These are phyloP conservation scores for Danio tinwini DNA, from an alignment of 2,797 vertebrate species.

Conservation along the genomic window DNA sequence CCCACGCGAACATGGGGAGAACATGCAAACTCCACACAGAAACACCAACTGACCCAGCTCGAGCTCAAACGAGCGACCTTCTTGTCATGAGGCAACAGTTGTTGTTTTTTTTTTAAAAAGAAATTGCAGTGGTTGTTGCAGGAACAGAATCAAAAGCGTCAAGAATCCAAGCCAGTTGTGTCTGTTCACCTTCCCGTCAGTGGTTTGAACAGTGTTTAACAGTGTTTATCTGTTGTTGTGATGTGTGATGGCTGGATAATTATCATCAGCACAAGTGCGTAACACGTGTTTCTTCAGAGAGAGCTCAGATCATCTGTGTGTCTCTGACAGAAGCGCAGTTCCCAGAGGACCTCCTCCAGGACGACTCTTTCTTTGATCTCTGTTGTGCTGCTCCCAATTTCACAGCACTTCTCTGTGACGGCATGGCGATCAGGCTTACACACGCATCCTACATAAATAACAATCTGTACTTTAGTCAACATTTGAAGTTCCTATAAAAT, in stretches of 20 bases:
- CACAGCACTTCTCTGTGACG: background rate
- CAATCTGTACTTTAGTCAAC: too few relatives aligned
- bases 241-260: constrained; percentile 11
- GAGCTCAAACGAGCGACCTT: too few relatives aligned
- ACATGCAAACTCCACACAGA: too few relatives aligned
- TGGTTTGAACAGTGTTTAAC: constrained; percentile 1
- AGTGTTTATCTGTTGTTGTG: constrained; percentile 14
- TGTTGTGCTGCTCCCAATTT: constrained; percentile 1
- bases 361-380: background rate
- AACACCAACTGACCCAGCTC: too few relatives aligned
- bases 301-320: background rate
- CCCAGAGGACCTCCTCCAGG: background rate
- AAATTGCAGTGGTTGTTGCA: background rate
- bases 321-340: constrained; percentile 4
- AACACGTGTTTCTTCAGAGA: background rate
- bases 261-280: constrained; percentile 14
- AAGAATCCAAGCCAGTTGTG: background rate
- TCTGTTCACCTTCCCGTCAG: constrained; percentile 10
- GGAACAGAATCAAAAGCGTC: background rate
- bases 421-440: background rate
- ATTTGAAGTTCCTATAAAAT: too few relatives aligned
- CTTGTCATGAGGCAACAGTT: too few relatives aligned
- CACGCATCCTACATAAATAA: background rate
- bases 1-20: too few relatives aligned
- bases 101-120: too few relatives aligned